Conservation (phyloP, 2,113 vertebrate species). For the Ardeotis arabs region DNA sequence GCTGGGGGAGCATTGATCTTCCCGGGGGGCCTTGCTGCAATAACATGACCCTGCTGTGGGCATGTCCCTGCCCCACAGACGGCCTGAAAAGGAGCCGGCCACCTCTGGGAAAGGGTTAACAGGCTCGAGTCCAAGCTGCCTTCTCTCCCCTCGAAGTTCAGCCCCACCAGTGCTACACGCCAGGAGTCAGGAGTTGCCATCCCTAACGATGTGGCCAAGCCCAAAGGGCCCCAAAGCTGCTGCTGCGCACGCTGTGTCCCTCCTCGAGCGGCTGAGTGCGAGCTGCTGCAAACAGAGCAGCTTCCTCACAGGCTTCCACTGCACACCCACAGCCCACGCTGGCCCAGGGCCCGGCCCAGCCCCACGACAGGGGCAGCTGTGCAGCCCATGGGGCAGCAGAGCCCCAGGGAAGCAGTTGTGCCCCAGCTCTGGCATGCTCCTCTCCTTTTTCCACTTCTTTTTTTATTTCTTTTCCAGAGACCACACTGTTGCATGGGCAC, state of each 20-base stretch:
- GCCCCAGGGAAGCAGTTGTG: neutral
- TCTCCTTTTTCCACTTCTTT: neutral
- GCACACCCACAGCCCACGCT: rapidly evolving
- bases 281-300: neutral
- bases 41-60: neutral
- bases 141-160: neutral
- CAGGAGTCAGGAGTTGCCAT: neutral
- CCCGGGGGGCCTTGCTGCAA: neutral
- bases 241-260: too few relatives aligned
- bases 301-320: rapidly evolving
- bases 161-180: rapidly evolving
- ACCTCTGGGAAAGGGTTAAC: neutral
- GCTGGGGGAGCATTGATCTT: neutral
- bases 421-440: neutral
- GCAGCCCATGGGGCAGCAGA: neutral
- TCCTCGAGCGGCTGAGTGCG: rapidly evolving
- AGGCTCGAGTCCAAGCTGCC: neutral
- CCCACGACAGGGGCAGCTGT: rapidly evolving
- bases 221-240: neutral
- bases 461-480: neutral
- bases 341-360: neutral
- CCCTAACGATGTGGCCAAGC: rapidly evolving
- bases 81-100: neutral
- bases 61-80: neutral
- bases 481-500: rapidly evolving